These are phyloP conservation scores for Tachina lurida DNA, from an alignment of 2,888 invertebrate genomes.

Conservation along the genomic window DNA sequence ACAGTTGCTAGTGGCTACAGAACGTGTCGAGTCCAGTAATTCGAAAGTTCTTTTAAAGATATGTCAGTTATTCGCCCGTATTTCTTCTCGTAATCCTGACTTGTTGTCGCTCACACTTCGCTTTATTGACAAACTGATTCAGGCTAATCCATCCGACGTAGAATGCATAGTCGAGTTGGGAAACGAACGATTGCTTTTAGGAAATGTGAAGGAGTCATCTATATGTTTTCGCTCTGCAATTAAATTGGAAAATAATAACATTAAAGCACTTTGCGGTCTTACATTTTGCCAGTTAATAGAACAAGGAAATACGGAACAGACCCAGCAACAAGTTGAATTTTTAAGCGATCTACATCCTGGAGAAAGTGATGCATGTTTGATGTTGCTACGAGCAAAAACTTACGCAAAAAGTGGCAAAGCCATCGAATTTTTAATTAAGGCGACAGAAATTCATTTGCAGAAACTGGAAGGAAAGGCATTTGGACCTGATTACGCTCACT, in stretches of 20 bases:
- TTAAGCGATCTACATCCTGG: slow-evolving; percentile 90
- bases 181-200: slow-evolving; percentile 89
- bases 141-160: slow-evolving; percentile 85
- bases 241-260: slow-evolving; percentile 92
- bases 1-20: slow-evolving; percentile 87
- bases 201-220: slow-evolving; percentile 90
- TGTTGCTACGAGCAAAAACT: slow-evolving; percentile 87
- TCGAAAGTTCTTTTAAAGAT: slow-evolving; percentile 87
- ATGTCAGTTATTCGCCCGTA: slow-evolving; percentile 88
- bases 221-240: slow-evolving; percentile 91
- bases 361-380: slow-evolving; percentile 87
- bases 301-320: slow-evolving; percentile 84
- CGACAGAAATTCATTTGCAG: slow-evolving; percentile 85
- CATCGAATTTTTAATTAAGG: slow-evolving; percentile 86
- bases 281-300: slow-evolving; percentile 92
- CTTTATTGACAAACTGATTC: slow-evolving; percentile 91
- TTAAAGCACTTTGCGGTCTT: slow-evolving; percentile 90
- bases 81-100: slow-evolving; percentile 87
- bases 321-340: slow-evolving; percentile 89
- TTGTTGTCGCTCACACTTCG: slow-evolving; percentile 89
- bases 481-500: slow-evolving; percentile 89
- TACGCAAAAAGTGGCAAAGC: slow-evolving; percentile 85
- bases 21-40: slow-evolving; percentile 91
- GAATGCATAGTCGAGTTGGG: slow-evolving; percentile 92
- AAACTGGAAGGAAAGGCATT: slow-evolving; percentile 85